Conservation (phyloP, 30 jellyfish, hydroid and myxozoan species). For the Aurelia aurita complex sp. Pacific region DNA sequence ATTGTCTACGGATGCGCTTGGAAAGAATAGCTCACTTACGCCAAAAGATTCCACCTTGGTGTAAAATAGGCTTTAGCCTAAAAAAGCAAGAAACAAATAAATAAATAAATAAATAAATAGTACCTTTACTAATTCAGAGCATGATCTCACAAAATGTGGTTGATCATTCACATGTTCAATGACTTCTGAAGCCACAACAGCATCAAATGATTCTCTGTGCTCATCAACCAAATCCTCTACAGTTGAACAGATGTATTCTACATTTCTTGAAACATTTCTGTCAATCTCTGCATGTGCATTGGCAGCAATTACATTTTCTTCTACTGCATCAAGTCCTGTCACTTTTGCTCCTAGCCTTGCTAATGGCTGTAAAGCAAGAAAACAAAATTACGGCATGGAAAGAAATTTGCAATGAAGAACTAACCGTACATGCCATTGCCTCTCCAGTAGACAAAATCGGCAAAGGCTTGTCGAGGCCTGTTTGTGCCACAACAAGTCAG, state of each 20-base stretch:
- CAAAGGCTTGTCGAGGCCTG: no score
- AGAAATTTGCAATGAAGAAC: no score
- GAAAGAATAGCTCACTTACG: no score
- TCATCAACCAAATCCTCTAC: constrained; percentile 74
- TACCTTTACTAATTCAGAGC: constrained; percentile 84
- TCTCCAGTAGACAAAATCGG: no score
- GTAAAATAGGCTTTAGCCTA: no score
- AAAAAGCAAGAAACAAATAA: neutral
- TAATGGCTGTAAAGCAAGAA: constrained; percentile 70
- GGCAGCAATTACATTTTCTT: constrained; percentile 62
- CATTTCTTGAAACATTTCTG: constrained; percentile 42
- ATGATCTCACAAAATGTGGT: constrained; percentile 51
- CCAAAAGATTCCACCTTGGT: no score
- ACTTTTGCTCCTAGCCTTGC: constrained; percentile 97
- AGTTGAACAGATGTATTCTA: constrained; percentile 63
- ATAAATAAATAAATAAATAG: no score
- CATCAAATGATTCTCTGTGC: constrained; percentile 68
- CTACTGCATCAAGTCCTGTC: constrained; percentile 89
- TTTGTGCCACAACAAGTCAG: no score
- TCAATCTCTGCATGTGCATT: constrained; percentile 55
- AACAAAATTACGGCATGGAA: no score
- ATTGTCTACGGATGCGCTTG: no score
- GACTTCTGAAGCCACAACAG: constrained; percentile 97
- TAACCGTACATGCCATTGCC: no score
- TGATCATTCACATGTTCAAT: constrained; percentile 89